Base-by-base conservation (phyloP, 2,113 vertebrate species). In the Hepsetus odoe region DNA sequence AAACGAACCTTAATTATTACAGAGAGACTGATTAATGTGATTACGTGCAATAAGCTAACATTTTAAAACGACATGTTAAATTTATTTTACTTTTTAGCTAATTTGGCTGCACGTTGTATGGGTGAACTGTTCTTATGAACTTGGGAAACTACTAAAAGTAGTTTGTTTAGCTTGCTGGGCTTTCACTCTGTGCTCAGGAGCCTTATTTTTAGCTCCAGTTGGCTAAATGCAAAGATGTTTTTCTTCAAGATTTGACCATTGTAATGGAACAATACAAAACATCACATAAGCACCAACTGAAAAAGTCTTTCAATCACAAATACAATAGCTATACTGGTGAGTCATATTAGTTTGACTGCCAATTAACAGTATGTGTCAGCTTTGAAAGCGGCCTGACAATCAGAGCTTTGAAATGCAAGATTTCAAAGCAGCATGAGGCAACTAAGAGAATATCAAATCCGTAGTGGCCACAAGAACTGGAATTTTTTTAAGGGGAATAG, bases 1-100 rank as follows among this genome's bases (percentile, higher is more conserved):
- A 58, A 66, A n/a, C n/a, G n/a, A n/a, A 51, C 69, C 53, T 77
- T 82, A 72, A 56, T 82, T 77, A 64, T 72, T 42, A 67, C 32
- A 20, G 22, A 30, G 46, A 71, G 59, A 32, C 68, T 67, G 66
- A 75, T 75, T 79, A 59, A 81, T 53, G 51, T 74, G 61, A 79
- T 77, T 49, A 64, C 58, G 42, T 62, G 62, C 35, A 59, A 33
- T 70, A 69, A 74, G 78, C 71, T 62, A 74, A 78, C 64, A 61
- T 72, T 74, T 68, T 42, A 67, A 74, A 35, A 53, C 12, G 59
- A 77, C 40, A 78, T 20, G 42, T 67, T 61, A 73, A 73, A 74
- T 73, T 26, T 73, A 66, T 42, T 22, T 82, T 74, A 78, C 44
- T 73, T 42, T 42, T 12, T 1, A 14, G 44, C 61, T 65, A 44